Percentiles rank a stretch among this genome's conserved stretches.
Evolutionary conservation across 1,140 invertebrate genomes (phyloP).

Genomic region (Bombus huntii): DNA sequence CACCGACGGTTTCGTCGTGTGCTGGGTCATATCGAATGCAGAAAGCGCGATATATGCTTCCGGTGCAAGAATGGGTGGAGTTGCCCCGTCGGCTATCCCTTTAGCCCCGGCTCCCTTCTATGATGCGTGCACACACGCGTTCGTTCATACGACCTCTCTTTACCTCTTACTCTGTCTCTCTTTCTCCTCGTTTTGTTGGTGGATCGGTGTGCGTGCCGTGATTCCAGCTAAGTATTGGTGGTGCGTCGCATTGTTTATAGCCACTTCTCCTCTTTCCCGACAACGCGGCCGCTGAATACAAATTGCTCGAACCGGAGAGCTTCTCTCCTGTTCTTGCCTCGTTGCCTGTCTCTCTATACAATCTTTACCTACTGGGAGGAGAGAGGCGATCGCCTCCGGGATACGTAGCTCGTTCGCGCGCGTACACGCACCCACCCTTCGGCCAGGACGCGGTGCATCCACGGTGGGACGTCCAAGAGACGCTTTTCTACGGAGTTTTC

Average conservation of each 20-base stretch:
- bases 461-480: slow-evolving; percentile 19
- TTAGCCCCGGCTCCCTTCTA: slow-evolving; percentile 53
- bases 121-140: slow-evolving; percentile 43
- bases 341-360: neutral
- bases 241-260: slow-evolving; percentile 80
- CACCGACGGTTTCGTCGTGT: slow-evolving; percentile 49
- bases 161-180: neutral
- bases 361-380: slow-evolving; percentile 40
- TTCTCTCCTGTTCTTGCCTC: slow-evolving; percentile 5
- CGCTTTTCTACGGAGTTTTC: neutral
- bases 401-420: slow-evolving; percentile 46
- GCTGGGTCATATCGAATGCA: slow-evolving; percentile 77
- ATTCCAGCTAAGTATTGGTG: slow-evolving; percentile 73
- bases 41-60: slow-evolving; percentile 75
- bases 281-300: slow-evolving; percentile 75
- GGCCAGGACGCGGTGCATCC: neutral
- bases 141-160: neutral
- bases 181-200: neutral
- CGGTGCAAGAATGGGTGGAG: slow-evolving; percentile 75
- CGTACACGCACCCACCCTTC: slow-evolving; percentile 44
- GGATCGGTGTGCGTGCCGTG: slow-evolving; percentile 55
- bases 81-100: slow-evolving; percentile 72
- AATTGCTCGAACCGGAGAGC: slow-evolving; percentile 67
- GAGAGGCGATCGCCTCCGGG: slow-evolving; percentile 49
- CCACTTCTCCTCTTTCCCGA: slow-evolving; percentile 78